phyloP scores from a whole-genome alignment of 2,888 invertebrate species.

The Nephrotoma flavescens region DNA sequence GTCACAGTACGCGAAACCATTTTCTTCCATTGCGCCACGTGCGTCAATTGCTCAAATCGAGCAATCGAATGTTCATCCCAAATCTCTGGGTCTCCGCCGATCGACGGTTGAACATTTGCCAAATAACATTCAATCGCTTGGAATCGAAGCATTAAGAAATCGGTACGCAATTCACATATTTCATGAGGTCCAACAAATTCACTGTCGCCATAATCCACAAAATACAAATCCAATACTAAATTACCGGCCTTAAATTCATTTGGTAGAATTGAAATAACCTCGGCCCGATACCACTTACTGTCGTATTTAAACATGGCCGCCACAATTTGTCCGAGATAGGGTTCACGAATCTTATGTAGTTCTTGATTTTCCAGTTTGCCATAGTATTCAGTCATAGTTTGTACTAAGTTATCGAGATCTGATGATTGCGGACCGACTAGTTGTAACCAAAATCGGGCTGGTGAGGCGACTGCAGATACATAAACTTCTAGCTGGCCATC shows the following conservation, averaged over 20 bases:
- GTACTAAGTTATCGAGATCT: conserved; percentile 63
- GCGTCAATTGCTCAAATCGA: conserved; percentile 53
- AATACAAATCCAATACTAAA: conserved; percentile 55
- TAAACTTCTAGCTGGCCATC: conserved; percentile 66
- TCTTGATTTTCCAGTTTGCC: conserved; percentile 44
- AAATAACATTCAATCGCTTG: conserved; percentile 83
- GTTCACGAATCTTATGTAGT: conserved; percentile 41
- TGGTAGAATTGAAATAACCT: conserved; percentile 42
- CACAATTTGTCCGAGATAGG: conserved; percentile 61
- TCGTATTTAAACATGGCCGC: conserved; percentile 73
- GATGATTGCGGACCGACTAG: conserved; percentile 57
- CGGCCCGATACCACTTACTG: conserved; percentile 61
- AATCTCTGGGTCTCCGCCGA: conserved; percentile 29
- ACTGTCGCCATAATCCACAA: conserved; percentile 78
- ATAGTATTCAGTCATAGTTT: conserved; percentile 74
- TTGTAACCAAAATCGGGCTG: conserved; percentile 77
- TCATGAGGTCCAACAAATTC: conserved; percentile 50
- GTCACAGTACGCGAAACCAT: conserved; percentile 60
- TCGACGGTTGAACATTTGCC: conserved; percentile 50
- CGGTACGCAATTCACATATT: conserved; percentile 58
- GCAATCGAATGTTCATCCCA: conserved; percentile 50
- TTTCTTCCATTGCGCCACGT: conserved; percentile 68
- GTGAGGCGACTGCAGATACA: conserved; percentile 71
- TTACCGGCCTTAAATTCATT: conserved; percentile 47
- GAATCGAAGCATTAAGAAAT: conserved; percentile 35